Base-by-base conservation (phyloP, 2,888 invertebrate species). In the Scaptomyza flava region DNA sequence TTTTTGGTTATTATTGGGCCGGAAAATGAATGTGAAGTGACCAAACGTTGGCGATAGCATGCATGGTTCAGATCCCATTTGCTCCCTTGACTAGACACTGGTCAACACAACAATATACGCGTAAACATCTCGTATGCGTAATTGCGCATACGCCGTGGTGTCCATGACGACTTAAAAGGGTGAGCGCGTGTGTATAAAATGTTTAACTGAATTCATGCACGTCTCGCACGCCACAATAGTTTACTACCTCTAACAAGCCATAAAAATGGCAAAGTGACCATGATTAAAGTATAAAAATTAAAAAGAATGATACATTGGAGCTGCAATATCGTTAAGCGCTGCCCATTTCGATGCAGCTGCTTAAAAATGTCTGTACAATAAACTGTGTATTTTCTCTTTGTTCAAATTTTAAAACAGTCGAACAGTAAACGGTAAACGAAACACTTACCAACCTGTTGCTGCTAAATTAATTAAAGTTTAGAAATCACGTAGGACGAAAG, bases 241-340 rank as follows among this genome's bases (percentile, higher is more conserved):
- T 78, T 78, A 82, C 71, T 66, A 63, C 76, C 61, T 54, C 58
- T 60, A 68, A 57, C 69, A 82, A 72, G 68, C 65, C 56, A 69
- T 73, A 57, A 67, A 79, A 68, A 48, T 45, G 43, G 43, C 34
- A 50, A 17, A 47, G 56, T 48, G 31, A 9, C 27, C 31, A 36
- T 34, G 33, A 41, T 27, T 11, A 36, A 27, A 7, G 33, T 27
- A 20, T 41, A 31, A 17, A 46, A 14, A 47, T 46, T 51, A 8
- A 38, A 58, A 51, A 8, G 17, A 41, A 41, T 12, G 17, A 33
- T 34, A 20, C 42, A 7, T 17, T 41, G 41, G 9, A 5, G 2
- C 14, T 3, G 7, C 14, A 8, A 11, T 3, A 27, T n/a, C 23
- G 23, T 61, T 36, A 36, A 20, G 17, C 17, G 31, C 34, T 41